These are phyloP conservation scores for Bombylius discolor DNA, from an alignment of 2,888 invertebrate species.

Conservation along the genomic window DNA sequence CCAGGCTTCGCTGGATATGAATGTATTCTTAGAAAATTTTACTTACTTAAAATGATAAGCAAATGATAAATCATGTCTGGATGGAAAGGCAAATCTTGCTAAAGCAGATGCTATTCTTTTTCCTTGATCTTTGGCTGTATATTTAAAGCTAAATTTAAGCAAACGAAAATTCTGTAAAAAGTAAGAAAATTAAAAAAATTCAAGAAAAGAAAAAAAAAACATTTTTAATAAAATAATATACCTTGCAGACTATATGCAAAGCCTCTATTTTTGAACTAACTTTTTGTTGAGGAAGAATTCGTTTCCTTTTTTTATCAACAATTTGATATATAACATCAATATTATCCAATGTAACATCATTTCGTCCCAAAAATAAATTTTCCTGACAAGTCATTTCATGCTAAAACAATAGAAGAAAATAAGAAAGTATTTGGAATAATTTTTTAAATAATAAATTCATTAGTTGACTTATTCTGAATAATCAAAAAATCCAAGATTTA, in stretches of 20 bases:
- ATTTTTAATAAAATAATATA: conserved; percentile 3
- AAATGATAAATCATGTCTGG: conserved; percentile 72
- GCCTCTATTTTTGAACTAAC: conserved; percentile 33
- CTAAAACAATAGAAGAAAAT: conserved; percentile 5
- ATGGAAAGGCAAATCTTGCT: conserved; percentile 77
- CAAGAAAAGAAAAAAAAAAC: not conserved
- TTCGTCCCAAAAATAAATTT: conserved; percentile 28
- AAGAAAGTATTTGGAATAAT: not conserved
- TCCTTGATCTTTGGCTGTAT: conserved; percentile 66
- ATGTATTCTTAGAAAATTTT: not conserved
- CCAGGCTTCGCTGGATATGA: not conserved
- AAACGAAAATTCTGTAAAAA: conserved; percentile 69
- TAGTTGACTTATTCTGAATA: too few species aligned
- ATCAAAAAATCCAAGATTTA: too few species aligned
- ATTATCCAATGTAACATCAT: conserved; percentile 35
- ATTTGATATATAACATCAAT: conserved; percentile 35
- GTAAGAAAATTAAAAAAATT: conserved; percentile 4
- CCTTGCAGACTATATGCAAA: conserved; percentile 33
- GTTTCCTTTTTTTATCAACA: conserved; percentile 26
- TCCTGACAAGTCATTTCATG: conserved; percentile 26
- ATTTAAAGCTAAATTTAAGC: conserved; percentile 76
- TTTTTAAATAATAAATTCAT: too few species aligned
- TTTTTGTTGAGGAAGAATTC: conserved; percentile 29
- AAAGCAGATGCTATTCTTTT: conserved; percentile 68
- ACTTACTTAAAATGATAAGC: conserved; percentile 72